Evolutionary conservation across 2,888 invertebrate species (phyloP), one percentile per base, ranked within the genome.

Genomic region (Onchidella celtica): DNA sequence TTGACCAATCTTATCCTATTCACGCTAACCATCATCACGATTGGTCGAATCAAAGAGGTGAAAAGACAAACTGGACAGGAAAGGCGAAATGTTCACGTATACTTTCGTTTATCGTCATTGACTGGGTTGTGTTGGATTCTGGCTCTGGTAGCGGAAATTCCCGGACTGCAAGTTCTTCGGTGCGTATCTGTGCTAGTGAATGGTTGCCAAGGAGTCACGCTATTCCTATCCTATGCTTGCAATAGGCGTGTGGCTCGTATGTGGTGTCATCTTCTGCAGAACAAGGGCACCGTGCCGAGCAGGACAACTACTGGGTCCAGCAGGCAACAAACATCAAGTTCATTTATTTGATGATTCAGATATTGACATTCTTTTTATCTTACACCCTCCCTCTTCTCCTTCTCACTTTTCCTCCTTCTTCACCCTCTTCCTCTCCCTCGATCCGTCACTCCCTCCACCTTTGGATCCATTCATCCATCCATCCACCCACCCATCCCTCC

Each of bases 101-200:
- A 88, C 72, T 40, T 87, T 2, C 87, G 87, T 65, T 82, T 90
- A 47, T 88, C 87, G 65, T 82, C 86, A 3, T 76, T 90, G 24
- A 87, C 89, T 4, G 89, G 90, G 0, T 38, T 88, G n/a, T 85
- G 87, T 29, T 90, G 90, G 90, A 69, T 88, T 17, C 82, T 89
- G 3, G 87, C 87, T 11, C 82, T 90, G 17, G 73, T 90, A 3
- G 86, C 88, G 55, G 86, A 86, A 1, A 66, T 87, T 27, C 82
- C 88, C 2, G 83, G 85, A 1, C 70, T 86, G 32, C 82, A 84
- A 1, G 70, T 83, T 6, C 85, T 90, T 34, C 82, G 86, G 2
- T 88, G 85, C 68, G 59, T 87, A 32, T 87, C 86, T 0, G 85
- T 86, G 9, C 79, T 85, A 17, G 73, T 89, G 24, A 88, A 87